These are phyloP conservation scores for Phoxinus dragarum DNA, from an alignment of 2,797 vertebrate species.

Conservation along the genomic window DNA sequence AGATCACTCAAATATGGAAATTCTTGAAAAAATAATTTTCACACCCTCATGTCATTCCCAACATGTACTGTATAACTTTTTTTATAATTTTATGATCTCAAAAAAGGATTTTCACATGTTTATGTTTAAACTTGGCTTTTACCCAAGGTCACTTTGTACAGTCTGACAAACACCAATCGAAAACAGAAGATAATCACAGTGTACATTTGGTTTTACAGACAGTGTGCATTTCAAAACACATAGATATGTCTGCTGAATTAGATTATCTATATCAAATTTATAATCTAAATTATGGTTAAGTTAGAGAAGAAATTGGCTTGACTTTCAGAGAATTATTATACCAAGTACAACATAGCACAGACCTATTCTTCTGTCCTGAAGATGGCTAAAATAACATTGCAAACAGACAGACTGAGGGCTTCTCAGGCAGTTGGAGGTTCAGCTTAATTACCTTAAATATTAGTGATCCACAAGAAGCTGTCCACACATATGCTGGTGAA, in stretches of 20 bases:
- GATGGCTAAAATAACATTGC: background rate
- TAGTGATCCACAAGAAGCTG: slow-evolving; percentile 68
- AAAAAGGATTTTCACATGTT: background rate
- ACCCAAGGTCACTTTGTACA: background rate
- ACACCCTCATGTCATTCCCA: background rate
- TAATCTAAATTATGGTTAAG: background rate
- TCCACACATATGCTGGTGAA: slow-evolving; percentile 80
- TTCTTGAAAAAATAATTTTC: background rate
- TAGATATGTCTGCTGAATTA: background rate
- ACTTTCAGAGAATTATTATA: background rate
- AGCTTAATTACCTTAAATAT: slow-evolving; percentile 76
- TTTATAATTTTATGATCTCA: too few species aligned
- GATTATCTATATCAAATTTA: background rate
- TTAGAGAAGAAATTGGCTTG: background rate
- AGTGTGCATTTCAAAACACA: background rate
- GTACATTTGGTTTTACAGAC: background rate
- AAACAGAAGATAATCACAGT: background rate
- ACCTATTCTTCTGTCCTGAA: background rate
- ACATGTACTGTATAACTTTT: background rate
- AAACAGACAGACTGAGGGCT: background rate
- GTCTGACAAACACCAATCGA: background rate
- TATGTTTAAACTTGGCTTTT: too few species aligned
- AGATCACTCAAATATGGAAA: background rate
- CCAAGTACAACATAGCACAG: background rate
- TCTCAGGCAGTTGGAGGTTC: slow-evolving; percentile 22